Base-by-base conservation (phyloP, 2,113 vertebrate species). In the Ctenomys sociabilis region DNA sequence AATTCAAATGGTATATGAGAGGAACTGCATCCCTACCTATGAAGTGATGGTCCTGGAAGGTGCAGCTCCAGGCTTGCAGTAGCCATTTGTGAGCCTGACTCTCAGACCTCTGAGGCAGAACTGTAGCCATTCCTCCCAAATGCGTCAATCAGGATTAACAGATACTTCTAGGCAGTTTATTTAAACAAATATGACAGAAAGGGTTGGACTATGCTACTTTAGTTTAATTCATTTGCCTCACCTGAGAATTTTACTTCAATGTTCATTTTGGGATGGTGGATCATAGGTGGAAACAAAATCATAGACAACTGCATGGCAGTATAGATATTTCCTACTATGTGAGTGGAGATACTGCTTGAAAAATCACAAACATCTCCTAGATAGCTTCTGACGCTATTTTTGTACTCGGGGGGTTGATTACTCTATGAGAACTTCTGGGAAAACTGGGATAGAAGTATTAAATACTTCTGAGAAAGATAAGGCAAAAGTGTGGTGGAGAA, bases 11-110 rank as follows among this genome's bases (percentile, higher is more conserved):
- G 37, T 61, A 49, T 43, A 7, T n/a, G 12, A 14, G 32, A 28
- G 21, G 21, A 22, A 7, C 11, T 49, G 17, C 61, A 10, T 21
- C 3, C 77, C 28, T 35, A 17, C 0, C 6, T 19, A 24, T 3
- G 35, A 3, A 19, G 17, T 0, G 11, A 8, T 24, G 0, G 22
- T 19, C 13, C 35, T 26, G 72, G 1, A 1, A 32, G 14, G 11
- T 24, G 6, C 21, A 12, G 10, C 2, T n/a, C 28, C 35, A 84
- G 11, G 4, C 0, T 32, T 26, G 24, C 2, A 8, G 22, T 14
- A 6, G 3, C 22, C 12, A 21, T 49, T 30, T 9, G 2, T 2
- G 7, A 0, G 4, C 16, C 49, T 30, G 35, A n/a, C 32, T 83
- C 9, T 35, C 10, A 7, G n/a, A 59, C 10, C 37, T 40, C 14